These are phyloP conservation scores for Drosophila silvestris DNA, from an alignment of 2,888 invertebrate species.

Conservation along the genomic window DNA sequence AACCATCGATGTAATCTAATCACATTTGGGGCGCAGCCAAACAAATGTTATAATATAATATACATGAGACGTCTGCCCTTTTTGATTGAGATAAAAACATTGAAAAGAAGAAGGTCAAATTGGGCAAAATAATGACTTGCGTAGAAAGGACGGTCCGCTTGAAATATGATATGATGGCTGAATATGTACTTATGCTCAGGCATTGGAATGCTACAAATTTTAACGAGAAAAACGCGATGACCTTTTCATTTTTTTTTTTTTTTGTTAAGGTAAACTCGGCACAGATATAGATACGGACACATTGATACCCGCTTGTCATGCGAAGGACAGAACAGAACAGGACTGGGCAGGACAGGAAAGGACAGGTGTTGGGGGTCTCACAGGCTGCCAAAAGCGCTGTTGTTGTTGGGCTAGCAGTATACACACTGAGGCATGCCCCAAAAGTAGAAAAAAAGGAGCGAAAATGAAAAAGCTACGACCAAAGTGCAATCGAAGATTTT, in stretches of 20 bases:
- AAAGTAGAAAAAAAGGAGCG: slow-evolving; percentile 14
- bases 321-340: slow-evolving; percentile 25
- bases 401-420: slow-evolving; percentile 7
- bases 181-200: slow-evolving; percentile 10
- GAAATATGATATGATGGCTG: slow-evolving; percentile 48
- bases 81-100: slow-evolving; percentile 1
- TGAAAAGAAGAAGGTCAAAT: neutral
- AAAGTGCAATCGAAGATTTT: slow-evolving; percentile 79
- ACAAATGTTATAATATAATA: neutral
- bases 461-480: slow-evolving; percentile 50
- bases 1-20: slow-evolving; percentile 13
- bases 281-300: slow-evolving; percentile 36
- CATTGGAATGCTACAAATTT: slow-evolving; percentile 53
- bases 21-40: neutral
- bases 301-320: slow-evolving; percentile 65
- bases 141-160: neutral
- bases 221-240: slow-evolving; percentile 49
- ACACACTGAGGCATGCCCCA: slow-evolving; percentile 18
- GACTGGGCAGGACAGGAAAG: neutral
- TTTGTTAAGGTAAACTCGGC: neutral
- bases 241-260: slow-evolving; percentile 44
- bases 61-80: slow-evolving; percentile 15
- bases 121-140: neutral
- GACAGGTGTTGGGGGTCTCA: slow-evolving; percentile 16
- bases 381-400: slow-evolving; percentile 12